These are phyloP conservation scores for Rhinolophus ferrumequinum DNA, from an alignment of 2,113 vertebrate species.

Conservation along the genomic window DNA sequence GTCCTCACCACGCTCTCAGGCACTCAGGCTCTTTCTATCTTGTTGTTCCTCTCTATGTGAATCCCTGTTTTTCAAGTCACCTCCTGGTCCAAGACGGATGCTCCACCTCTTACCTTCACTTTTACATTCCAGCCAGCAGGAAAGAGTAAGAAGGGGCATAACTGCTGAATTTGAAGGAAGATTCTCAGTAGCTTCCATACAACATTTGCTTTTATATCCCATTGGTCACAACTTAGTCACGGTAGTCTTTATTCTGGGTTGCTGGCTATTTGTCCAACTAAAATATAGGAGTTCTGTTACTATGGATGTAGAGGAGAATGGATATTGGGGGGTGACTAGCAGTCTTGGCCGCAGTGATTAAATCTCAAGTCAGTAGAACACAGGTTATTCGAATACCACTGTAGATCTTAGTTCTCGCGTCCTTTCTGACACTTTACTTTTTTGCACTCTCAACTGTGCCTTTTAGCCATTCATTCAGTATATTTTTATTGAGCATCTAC, in stretches of 20 bases:
- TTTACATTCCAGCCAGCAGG: not conserved
- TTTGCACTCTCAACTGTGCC: not conserved
- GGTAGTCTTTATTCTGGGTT: not conserved
- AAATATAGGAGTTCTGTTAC: not conserved
- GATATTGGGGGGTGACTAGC: not conserved
- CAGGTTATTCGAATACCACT: not conserved
- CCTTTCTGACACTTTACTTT: not conserved
- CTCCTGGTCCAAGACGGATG: not conserved
- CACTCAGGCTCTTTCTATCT: not conserved
- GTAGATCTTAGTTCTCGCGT: not conserved
- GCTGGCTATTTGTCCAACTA: not conserved
- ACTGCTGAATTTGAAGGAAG: not conserved
- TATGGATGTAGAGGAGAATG: not conserved
- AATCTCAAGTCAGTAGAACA: not conserved
- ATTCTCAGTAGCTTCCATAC: not conserved
- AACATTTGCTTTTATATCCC: slow-evolving; percentile 1
- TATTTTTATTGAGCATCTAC: not conserved
- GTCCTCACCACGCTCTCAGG: not conserved
- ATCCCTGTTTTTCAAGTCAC: not conserved
- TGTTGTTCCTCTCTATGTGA: not conserved
- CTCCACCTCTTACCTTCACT: not conserved
- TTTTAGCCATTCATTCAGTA: not conserved
- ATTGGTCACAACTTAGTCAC: not conserved
- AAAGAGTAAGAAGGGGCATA: not conserved
- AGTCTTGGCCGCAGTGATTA: not conserved